Conservation (phyloP, 2,888 invertebrate species). For the Brenthis ino region DNA sequence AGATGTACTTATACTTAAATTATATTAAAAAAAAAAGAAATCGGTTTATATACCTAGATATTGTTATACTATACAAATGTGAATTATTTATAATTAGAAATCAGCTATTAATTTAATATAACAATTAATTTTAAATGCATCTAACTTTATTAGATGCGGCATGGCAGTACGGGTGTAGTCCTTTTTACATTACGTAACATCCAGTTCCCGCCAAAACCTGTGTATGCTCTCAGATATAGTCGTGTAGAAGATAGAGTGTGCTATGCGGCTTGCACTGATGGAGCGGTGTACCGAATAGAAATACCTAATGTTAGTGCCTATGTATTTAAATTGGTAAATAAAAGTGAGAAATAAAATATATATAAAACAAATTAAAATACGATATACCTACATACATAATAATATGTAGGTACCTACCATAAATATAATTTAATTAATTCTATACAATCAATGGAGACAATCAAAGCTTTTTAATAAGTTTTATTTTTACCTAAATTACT, state of each 20-base stretch:
- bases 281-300: slow-evolving; percentile 66
- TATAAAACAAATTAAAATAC: background rate
- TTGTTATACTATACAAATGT: no score
- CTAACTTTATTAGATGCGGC: slow-evolving; percentile 62
- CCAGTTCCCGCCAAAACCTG: slow-evolving; percentile 72
- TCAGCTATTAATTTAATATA: no score
- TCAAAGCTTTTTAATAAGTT: no score
- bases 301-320: slow-evolving; percentile 61
- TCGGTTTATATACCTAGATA: no score
- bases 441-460: no score
- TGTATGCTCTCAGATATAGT: slow-evolving; percentile 69
- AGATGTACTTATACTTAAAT: no score
- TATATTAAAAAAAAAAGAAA: no score
- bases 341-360: background rate
- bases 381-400: no score
- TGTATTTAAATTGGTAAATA: background rate
- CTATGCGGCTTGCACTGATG: slow-evolving; percentile 72
- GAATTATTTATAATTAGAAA: no score
- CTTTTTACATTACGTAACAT: slow-evolving; percentile 66
- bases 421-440: no score
- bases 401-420: no score
- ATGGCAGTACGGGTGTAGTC: slow-evolving; percentile 67
- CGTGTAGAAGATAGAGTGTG: slow-evolving; percentile 62
- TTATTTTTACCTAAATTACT: no score
- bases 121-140: background rate